phyloP scores from a whole-genome alignment of 1,140 invertebrate species.

The Drosophila tsacasi region DNA sequence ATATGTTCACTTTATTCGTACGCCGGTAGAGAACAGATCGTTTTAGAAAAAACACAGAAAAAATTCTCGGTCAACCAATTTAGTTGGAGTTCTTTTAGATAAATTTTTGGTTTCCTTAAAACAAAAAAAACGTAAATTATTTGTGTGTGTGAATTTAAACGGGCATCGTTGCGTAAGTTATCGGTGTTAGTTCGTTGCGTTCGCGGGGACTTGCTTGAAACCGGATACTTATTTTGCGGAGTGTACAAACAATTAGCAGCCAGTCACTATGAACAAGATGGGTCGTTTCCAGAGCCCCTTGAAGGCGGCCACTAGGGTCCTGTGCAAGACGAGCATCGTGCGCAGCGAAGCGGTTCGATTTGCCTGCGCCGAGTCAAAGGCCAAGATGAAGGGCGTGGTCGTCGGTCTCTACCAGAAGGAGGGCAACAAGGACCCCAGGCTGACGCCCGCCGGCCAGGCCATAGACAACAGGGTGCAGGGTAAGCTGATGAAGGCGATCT shows the following conservation, averaged over 20 bases:
- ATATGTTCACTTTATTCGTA: slow-evolving; percentile 33
- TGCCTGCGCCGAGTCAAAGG: background rate
- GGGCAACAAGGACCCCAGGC: slow-evolving; percentile 62
- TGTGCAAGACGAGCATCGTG: slow-evolving; percentile 4
- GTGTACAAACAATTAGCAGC: background rate
- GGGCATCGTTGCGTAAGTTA: slow-evolving; percentile 1
- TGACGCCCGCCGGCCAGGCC: slow-evolving; percentile 67
- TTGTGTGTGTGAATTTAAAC: background rate
- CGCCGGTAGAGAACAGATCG: slow-evolving; percentile 36
- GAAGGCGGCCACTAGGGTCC: background rate
- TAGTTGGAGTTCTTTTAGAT: background rate
- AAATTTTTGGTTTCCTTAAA: slow-evolving; percentile 6
- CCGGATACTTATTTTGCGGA: background rate
- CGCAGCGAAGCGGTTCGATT: slow-evolving; percentile 9
- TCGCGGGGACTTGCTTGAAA: background rate
- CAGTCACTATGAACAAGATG: slow-evolving; percentile 17
- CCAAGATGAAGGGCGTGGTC: slow-evolving; percentile 65
- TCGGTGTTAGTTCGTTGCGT: background rate
- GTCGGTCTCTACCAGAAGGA: slow-evolving; percentile 80
- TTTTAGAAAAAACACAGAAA: slow-evolving; percentile 35
- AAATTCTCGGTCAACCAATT: slow-evolving; percentile 18
- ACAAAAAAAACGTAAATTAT: background rate
- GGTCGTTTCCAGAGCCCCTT: slow-evolving; percentile 11
- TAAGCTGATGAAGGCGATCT: slow-evolving; percentile 68
- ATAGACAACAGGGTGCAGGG: slow-evolving; percentile 67